Evolutionary conservation across 1,140 invertebrate genomes (phyloP).

Genomic region (Leptonema lineaticorne): DNA sequence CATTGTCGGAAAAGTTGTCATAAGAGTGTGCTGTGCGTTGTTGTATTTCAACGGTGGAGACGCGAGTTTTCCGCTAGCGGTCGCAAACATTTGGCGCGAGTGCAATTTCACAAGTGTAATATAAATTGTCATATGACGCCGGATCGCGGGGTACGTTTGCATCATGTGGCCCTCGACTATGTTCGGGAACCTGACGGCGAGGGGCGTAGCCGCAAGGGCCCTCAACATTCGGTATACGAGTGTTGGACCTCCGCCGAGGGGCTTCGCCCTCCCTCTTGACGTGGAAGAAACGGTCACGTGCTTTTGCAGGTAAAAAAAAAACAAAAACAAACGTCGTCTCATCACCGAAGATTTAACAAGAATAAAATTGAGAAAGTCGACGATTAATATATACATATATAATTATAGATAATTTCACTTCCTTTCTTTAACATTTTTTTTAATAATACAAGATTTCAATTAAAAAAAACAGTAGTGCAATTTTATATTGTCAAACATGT

Average conservation of each 20-base stretch:
- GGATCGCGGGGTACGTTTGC: conserved; percentile 31
- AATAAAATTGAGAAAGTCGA: too few species aligned
- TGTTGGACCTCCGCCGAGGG: conserved; percentile 44
- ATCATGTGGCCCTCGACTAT: conserved; percentile 50
- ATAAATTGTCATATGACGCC: not conserved
- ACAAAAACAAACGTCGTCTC: not conserved
- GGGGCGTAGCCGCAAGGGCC: conserved; percentile 48
- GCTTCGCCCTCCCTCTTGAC: conserved; percentile 59
- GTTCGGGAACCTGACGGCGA: conserved; percentile 48
- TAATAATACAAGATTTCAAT: too few species aligned
- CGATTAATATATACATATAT: too few species aligned
- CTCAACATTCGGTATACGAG: conserved; percentile 55
- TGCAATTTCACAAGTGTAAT: not conserved
- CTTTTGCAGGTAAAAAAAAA: conserved; percentile 65
- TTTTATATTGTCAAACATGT: too few species aligned
- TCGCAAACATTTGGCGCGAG: not conserved
- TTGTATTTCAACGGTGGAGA: too few species aligned
- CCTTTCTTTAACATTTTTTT: too few species aligned
- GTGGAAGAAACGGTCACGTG: conserved; percentile 72
- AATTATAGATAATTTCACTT: too few species aligned
- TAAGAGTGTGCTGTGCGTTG: too few species aligned
- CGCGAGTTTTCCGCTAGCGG: not conserved
- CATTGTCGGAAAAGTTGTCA: too few species aligned
- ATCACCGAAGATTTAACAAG: too few species aligned
- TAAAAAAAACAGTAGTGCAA: too few species aligned